Evolutionary conservation across 2,113 vertebrate genomes (phyloP), one percentile per base, ranked within the genome.

Genomic region (Plecotus auritus): DNA sequence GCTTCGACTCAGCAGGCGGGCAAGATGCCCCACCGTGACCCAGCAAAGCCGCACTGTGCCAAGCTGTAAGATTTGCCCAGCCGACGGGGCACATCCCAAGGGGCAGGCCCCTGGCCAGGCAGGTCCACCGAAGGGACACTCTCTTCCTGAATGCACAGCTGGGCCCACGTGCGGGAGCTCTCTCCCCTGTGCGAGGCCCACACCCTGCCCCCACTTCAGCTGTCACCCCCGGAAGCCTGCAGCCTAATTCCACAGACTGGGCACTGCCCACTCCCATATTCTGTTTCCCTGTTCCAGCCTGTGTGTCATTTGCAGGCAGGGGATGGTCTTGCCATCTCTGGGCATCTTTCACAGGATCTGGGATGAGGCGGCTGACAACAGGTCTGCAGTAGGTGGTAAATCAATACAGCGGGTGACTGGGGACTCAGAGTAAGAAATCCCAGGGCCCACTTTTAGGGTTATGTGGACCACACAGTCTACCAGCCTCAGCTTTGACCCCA

Each of bases 131-230:
- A 51, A 7, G 42, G 7, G 54, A 35, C 12, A 0, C 83, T 9
- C 7, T 0, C 4, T 0, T 5, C 40, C 61, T 11, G 54, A 28
- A 5, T 0, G 0, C 6, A n/a, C 9, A 23, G 69, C 16, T 7
- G 6, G 2, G 45, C 20, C 86, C 16, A 35, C 22, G 72, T 40
- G 37, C 35, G 0, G 2, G 59, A 70, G 20, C 30, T 9, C 26
- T 1, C 49, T 14, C 42, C 9, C 30, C 80, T 11, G 35, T 12
- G 69, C 4, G 1, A 40, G 87, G 49, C 20, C 5, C 13, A 6
- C 14, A 17, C 2, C 7, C 37, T 20, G 5, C 0, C 37, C 66
- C 67, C 47, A 5, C 18, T 7, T n/a, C 74, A 35, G 9, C 78
- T 2, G 45, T n/a, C 78, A 23, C 40, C n/a, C 45, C 14, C 37